These are phyloP conservation scores for Hyles vespertilio DNA, from an alignment of 1,140 invertebrate genomes.

Conservation along the genomic window DNA sequence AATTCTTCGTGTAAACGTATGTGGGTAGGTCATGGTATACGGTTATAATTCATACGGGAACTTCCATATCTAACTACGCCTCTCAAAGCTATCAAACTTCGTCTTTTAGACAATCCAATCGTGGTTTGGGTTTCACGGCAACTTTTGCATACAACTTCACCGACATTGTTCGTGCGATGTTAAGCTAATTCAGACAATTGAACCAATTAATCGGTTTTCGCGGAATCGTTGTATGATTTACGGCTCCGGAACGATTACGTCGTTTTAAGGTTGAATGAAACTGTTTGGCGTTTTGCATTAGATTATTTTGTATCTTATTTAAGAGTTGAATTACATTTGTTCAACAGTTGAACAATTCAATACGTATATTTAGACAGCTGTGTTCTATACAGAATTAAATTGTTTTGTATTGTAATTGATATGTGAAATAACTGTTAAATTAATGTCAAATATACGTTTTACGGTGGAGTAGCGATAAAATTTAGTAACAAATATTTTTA, in stretches of 20 bases:
- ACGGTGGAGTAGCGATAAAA: too few species aligned
- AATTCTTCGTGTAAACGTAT: constrained; percentile 46
- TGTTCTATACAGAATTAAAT: too few species aligned
- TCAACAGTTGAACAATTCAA: too few species aligned
- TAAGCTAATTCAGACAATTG: constrained; percentile 57
- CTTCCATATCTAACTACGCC: constrained; percentile 39
- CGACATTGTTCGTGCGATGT: constrained; percentile 56
- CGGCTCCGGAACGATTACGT: background rate
- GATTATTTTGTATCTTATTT: too few species aligned
- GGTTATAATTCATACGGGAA: constrained; percentile 54
- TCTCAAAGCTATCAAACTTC: constrained; percentile 65
- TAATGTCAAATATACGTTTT: too few species aligned
- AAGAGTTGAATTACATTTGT: too few species aligned
- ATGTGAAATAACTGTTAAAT: too few species aligned
- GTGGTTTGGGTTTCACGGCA: constrained; percentile 46
- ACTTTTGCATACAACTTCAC: constrained; percentile 67
- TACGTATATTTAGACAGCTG: too few species aligned
- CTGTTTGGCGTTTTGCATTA: too few species aligned
- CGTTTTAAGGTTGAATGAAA: constrained; percentile 1
- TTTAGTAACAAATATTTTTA: too few species aligned
- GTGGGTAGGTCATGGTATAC: constrained; percentile 37
- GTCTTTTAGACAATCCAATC: constrained; percentile 60
- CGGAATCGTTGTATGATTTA: constrained; percentile 39
- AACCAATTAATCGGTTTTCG: constrained; percentile 55
- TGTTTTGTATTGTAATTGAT: too few species aligned